phyloP scores from a whole-genome alignment of 92 coral and sea anemone genomes.

The Porites divaricata region DNA sequence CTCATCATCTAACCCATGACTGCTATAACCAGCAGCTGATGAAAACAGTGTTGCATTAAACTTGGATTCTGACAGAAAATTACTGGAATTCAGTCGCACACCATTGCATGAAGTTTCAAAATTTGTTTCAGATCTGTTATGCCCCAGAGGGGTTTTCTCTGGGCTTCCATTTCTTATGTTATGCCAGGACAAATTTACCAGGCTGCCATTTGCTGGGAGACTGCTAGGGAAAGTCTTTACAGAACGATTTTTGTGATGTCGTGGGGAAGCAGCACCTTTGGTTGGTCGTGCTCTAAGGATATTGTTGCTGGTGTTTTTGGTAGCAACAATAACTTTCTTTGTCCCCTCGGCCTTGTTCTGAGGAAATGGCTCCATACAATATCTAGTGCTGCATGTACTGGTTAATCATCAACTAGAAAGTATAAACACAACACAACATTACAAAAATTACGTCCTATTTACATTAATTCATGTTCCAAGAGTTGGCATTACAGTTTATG shows the following conservation, averaged over 20 bases:
- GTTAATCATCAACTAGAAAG: background rate
- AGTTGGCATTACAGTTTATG: too few relatives aligned
- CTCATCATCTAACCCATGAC: slow-evolving; percentile 39
- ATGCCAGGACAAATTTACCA: slow-evolving; percentile 40
- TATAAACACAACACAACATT: background rate
- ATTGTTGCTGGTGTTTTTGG: slow-evolving; percentile 4
- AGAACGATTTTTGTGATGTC: background rate
- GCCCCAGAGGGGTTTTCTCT: slow-evolving; percentile 45
- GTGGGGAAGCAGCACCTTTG: slow-evolving; percentile 16
- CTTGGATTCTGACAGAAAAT: slow-evolving; percentile 1
- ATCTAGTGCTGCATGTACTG: background rate
- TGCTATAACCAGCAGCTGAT: slow-evolving; percentile 2
- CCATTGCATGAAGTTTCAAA: background rate
- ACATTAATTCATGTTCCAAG: too few relatives aligned
- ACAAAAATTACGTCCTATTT: background rate
- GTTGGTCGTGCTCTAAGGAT: slow-evolving; percentile 30
- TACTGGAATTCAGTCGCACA: slow-evolving; percentile 8
- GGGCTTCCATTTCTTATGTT: slow-evolving; percentile 38
- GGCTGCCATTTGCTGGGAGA: slow-evolving; percentile 23
- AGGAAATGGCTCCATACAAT: slow-evolving; percentile 28
- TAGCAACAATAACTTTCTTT: slow-evolving; percentile 40
- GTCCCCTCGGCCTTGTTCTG: slow-evolving; percentile 28
- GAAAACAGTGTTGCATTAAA: slow-evolving; percentile 48
- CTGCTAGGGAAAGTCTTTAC: background rate
- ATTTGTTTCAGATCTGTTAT: slow-evolving; percentile 5